Evolutionary conservation across 2,113 vertebrate genomes (phyloP), one percentile per base, ranked within the genome.

Genomic region (Hemichromis elongatus): DNA sequence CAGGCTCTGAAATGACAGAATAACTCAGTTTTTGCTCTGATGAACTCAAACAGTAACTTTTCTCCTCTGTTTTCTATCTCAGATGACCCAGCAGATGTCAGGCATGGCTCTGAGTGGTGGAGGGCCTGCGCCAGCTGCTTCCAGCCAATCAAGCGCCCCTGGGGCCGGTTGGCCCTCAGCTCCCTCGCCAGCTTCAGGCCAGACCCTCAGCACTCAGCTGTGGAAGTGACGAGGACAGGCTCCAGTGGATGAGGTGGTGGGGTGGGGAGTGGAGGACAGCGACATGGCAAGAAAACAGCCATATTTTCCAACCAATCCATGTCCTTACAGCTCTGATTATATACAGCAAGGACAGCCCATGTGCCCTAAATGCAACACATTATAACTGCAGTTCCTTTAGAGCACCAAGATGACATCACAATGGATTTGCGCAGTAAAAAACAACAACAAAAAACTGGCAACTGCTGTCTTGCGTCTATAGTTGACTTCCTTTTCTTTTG

Each of bases 21-120:
- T 68, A 61, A n/a, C 66, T 70, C 77, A 70, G 8, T 37, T 80
- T 85, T 30, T 77, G 18, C 81, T 26, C 26, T 81, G 55, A 79
- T 85, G 50, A 24, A 77, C 82, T 61, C 35, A 24, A 70, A 52
- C 47, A 37, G 68, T 66, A 18, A 47, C 47, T 40, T n/a, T 21
- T 14, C 35, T 5, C 18, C 4, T 11, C 9, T 19, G 77, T 61
- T n/a, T 47, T 75, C 75, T 87, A 92, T 86, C 85, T 21, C 96
- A 99, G 98, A 96, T 99, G 97, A 98, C 97, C 92, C 99, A 98
- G 94, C 98, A 99, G 88, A 98, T 99, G 98, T 97, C 98, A 13
- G 97, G 97, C 59, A 96, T 99, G 96, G 96, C 93, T 10, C 88
- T 98, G 89, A 94, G 93, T 45, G 96, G 96, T 7, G 92, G 94